Evolutionary conservation across 2,888 invertebrate species (phyloP).

Genomic region (Drosophila pseudotalamancana): DNA sequence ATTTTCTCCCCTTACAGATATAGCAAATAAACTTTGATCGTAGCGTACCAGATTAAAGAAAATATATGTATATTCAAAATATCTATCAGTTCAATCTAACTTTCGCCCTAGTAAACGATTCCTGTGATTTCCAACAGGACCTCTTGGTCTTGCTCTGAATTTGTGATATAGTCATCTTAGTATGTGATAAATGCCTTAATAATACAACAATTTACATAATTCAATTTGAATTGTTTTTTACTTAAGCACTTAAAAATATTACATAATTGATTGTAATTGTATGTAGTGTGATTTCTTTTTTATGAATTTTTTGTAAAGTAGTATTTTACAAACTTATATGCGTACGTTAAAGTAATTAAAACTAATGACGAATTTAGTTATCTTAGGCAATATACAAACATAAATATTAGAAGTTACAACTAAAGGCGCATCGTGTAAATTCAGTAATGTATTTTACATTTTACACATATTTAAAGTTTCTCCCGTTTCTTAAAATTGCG

Average conservation of each 20-base stretch:
- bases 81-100: too few relatives aligned
- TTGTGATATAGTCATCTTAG: too few relatives aligned
- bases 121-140: too few relatives aligned
- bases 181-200: too few relatives aligned
- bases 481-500: slow-evolving; percentile 96
- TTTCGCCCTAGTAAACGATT: too few relatives aligned
- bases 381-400: slow-evolving; percentile 40
- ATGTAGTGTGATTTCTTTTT: slow-evolving; percentile 9
- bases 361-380: slow-evolving; percentile 35
- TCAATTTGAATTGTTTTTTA: slow-evolving; percentile 35
- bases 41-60: too few relatives aligned
- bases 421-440: slow-evolving; percentile 33
- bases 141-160: too few relatives aligned
- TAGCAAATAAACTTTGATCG: too few relatives aligned
- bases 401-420: slow-evolving; percentile 21
- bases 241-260: slow-evolving; percentile 49
- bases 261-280: slow-evolving; percentile 16
- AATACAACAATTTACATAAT: too few relatives aligned
- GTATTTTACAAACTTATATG: slow-evolving; percentile 36
- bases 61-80: too few relatives aligned
- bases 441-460: slow-evolving; percentile 19
- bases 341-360: slow-evolving; percentile 24
- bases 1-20: too few relatives aligned
- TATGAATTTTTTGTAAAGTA: slow-evolving; percentile 27
- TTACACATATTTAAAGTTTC: slow-evolving; percentile 84